Evolutionary conservation across 2,888 invertebrate species (phyloP).

Genomic region (Drosophila histrio): DNA sequence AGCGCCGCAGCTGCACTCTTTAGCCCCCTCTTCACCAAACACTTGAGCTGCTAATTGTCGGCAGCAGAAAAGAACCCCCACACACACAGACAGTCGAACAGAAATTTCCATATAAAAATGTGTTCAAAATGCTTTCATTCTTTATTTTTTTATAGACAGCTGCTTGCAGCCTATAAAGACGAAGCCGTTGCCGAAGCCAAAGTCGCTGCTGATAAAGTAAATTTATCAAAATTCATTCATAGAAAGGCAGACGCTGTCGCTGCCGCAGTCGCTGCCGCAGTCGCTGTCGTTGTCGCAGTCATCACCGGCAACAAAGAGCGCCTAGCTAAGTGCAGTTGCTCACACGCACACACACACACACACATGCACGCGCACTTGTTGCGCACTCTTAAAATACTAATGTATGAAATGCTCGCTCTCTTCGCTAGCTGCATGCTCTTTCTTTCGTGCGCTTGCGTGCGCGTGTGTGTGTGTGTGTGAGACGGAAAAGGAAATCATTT

Average conservation of each 20-base stretch:
- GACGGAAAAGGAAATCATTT: conserved; percentile 74
- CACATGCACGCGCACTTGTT: conserved; percentile 35
- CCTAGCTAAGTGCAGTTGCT: conserved; percentile 42
- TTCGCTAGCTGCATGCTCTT: neutral
- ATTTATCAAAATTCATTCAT: conserved; percentile 80
- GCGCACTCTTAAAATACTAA: conserved; percentile 43
- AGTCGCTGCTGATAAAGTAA: conserved; percentile 66
- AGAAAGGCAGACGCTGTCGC: conserved; percentile 52
- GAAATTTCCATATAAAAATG: conserved; percentile 67
- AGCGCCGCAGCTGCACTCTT: conserved; percentile 45
- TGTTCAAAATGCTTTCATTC: conserved; percentile 32
- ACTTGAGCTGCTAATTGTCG: conserved; percentile 78
- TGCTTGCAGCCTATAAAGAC: conserved; percentile 30
- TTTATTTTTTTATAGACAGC: conserved; percentile 32
- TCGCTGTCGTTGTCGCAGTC: conserved; percentile 1
- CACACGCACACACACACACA: conserved; percentile 6
- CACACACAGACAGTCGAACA: conserved; percentile 4
- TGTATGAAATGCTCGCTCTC: conserved; percentile 10
- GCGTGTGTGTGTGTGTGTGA: conserved; percentile 13
- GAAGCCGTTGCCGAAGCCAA: conserved; percentile 1
- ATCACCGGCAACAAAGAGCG: conserved; percentile 36
- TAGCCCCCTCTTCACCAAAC: conserved; percentile 47
- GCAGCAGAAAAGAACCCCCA: conserved; percentile 54
- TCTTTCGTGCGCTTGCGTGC: neutral
- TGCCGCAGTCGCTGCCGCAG: conserved; percentile 3